Percentiles rank a stretch among this genome's conserved stretches.
phyloP scores from a whole-genome alignment of 2,113 vertebrate genomes.

The Macquaria australasica region DNA sequence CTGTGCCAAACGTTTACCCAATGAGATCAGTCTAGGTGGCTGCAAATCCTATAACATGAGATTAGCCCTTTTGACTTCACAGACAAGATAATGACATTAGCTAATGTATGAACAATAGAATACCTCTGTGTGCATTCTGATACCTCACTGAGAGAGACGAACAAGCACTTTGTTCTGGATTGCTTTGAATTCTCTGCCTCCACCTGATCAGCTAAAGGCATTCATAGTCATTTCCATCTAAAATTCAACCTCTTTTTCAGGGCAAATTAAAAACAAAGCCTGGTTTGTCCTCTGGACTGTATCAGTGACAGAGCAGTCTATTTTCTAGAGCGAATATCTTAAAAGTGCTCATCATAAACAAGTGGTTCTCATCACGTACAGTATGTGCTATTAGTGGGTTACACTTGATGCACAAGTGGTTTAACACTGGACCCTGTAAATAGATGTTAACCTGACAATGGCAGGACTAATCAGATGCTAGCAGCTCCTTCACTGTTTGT shows the following conservation, averaged over 20 bases:
- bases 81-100: constrained; percentile 85
- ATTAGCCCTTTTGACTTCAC: constrained; percentile 82
- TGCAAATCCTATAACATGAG: constrained; percentile 85
- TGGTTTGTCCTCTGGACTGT: constrained; percentile 25
- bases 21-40: constrained; percentile 82
- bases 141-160: constrained; percentile 60
- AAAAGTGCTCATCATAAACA: constrained; percentile 26
- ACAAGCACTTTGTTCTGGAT: constrained; percentile 61
- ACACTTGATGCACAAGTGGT: constrained; percentile 65
- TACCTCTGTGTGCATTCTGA: constrained; percentile 73
- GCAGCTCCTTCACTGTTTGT: constrained; percentile 40
- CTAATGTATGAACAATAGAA: constrained; percentile 81
- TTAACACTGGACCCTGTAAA: constrained; percentile 67
- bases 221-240: constrained; percentile 17
- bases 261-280: constrained; percentile 32
- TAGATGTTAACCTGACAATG: constrained; percentile 60
- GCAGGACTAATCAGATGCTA: constrained; percentile 65
- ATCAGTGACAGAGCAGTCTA: constrained; percentile 42
- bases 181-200: constrained; percentile 51
- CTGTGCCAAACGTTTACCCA: constrained; percentile 78
- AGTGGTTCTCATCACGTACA: constrained; percentile 62
- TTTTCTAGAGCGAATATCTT: constrained; percentile 47
- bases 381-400: constrained; percentile 55
- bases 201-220: constrained; percentile 34
- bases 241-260: constrained; percentile 10